Base-by-base conservation (phyloP, 2,888 invertebrate species). In the Melolontha melolontha region DNA sequence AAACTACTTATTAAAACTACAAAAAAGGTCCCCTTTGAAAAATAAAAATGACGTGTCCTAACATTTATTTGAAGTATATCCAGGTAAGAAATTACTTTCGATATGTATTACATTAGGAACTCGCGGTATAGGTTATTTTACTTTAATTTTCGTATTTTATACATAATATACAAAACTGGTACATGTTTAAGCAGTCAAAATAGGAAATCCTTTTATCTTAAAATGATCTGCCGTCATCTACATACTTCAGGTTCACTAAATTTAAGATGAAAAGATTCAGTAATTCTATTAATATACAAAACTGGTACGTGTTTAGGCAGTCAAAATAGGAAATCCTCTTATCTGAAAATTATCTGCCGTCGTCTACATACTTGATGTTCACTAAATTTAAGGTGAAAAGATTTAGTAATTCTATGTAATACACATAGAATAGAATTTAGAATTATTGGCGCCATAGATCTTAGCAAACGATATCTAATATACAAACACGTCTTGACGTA, bases 401-500 rank as follows among this genome's bases (percentile, higher is more conserved):
- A 11, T 29, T 59, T 12, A 42, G 50, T 2, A 12, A 41, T 27
- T 40, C 11, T 14, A 16, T 11, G 42, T 22, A n/a, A 64, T 34
- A 29, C 50, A 49, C 41, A 50, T 34, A 10, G 27, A 66, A 41
- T 10, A 50, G 51, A 50, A 57, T 16, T 57, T 50, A 41, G 50
- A 66, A 22, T 59, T 55, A 66, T 34, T 49, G 66, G 57, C 59
- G 64, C 64, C 64, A 22, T 44, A 52, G 29, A 50, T 57, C 50
- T 22, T 41, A 42, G 39, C 29, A 50, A 47, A 57, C 66, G 39
- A 41, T 50, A 51, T 41, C 55, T 55, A 47, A 54, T 41, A 68
- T 55, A 64, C 52, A 68, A 63, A 63, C 55, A 64, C 42, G 57
- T 68, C 64, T 68, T 47, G 50, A 34, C 67, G 54, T 68, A 68